Conservation (phyloP, 2,888 invertebrate genomes). For the Camptogramma bilineatum region DNA sequence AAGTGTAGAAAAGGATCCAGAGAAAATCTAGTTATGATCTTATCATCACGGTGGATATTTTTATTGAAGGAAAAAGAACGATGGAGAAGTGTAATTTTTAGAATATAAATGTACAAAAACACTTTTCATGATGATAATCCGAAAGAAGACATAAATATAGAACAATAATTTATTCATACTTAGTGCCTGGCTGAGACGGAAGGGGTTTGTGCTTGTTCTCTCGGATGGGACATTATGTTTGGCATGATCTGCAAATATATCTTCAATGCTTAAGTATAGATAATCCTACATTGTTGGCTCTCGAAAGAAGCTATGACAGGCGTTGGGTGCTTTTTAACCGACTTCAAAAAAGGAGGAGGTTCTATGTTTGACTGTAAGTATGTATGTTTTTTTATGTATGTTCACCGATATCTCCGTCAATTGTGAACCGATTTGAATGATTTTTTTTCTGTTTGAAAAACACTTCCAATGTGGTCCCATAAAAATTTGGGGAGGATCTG, state of each 20-base stretch:
- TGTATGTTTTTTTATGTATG: too few relatives aligned
- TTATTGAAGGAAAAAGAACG: not conserved
- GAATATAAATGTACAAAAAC: not conserved
- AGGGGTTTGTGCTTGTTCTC: not conserved
- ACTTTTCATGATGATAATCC: not conserved
- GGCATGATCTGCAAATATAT: not conserved
- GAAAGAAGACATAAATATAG: not conserved
- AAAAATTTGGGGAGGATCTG: too few relatives aligned
- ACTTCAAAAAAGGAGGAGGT: too few relatives aligned
- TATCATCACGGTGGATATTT: not conserved
- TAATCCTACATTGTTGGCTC: too few relatives aligned
- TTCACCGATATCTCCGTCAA: too few relatives aligned
- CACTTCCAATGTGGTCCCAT: too few relatives aligned
- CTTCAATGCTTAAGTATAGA: not conserved
- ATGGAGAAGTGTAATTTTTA: too few relatives aligned
- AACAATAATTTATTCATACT: not conserved
- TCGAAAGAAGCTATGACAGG: too few relatives aligned
- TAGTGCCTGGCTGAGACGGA: not conserved
- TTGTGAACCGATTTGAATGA: too few relatives aligned
- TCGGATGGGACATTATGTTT: not conserved
- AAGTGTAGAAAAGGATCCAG: not conserved
- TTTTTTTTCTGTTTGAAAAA: too few relatives aligned
- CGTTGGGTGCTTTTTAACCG: too few relatives aligned
- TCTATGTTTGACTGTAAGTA: too few relatives aligned
- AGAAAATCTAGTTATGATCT: not conserved